Evolutionary conservation across 2,888 invertebrate genomes (phyloP).

Genomic region (Sussaba pulchella): DNA sequence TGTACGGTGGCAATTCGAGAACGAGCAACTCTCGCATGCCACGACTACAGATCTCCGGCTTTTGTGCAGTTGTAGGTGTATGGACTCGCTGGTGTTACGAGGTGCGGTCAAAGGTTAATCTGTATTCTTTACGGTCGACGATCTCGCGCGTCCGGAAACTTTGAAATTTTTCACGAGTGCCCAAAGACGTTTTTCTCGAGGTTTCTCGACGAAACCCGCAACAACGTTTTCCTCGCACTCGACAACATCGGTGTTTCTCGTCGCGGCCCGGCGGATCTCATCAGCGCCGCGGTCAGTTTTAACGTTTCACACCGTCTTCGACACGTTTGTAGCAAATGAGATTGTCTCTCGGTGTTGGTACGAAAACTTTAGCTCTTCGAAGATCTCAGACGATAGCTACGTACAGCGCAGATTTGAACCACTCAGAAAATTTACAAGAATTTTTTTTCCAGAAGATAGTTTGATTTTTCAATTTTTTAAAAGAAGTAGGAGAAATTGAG

Average conservation of each 20-base stretch:
- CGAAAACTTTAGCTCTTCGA: constrained; percentile 41
- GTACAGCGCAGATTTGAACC: no score
- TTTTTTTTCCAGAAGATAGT: no score
- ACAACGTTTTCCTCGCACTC: constrained; percentile 34
- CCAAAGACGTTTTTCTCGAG: constrained; percentile 36
- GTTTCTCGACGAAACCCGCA: constrained; percentile 40
- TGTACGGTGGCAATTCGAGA: constrained; percentile 53
- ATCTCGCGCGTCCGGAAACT: constrained; percentile 67
- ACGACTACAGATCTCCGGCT: constrained; percentile 15
- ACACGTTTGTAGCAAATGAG: constrained; percentile 20
- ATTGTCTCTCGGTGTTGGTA: constrained; percentile 20
- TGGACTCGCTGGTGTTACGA: constrained; percentile 3
- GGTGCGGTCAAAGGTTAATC: constrained; percentile 76
- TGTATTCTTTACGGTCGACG: constrained; percentile 76
- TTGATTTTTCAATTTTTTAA: no score
- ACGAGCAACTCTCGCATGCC: constrained; percentile 24
- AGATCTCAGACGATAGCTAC: no score
- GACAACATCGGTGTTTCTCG: neutral
- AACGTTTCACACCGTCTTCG: constrained; percentile 7
- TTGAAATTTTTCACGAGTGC: constrained; percentile 65
- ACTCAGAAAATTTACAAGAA: no score
- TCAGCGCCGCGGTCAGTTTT: constrained; percentile 69
- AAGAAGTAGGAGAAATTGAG: no score
- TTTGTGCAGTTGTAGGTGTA: constrained; percentile 29
- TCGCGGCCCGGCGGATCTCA: constrained; percentile 65